phyloP scores from a whole-genome alignment of 2,797 vertebrate genomes.

The Leptodactylus fallax region DNA sequence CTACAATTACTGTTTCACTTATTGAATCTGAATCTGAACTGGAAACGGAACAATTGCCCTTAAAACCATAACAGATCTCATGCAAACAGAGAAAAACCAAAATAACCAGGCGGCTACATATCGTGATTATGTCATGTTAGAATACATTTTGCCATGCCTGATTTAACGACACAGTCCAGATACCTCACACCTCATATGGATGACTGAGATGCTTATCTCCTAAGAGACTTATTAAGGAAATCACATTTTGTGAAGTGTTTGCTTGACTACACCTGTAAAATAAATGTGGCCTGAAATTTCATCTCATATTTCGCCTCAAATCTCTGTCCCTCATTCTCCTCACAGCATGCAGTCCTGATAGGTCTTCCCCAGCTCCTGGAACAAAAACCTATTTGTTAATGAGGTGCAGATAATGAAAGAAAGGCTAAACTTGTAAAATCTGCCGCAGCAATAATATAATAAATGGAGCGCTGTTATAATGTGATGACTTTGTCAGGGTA shows the following conservation, averaged over 20 bases:
- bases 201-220: conserved; percentile 30
- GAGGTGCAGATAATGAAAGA: conserved; percentile 28
- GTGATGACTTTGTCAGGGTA: neutral
- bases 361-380: neutral
- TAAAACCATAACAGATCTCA: neutral
- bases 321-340: conserved; percentile 47
- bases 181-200: conserved; percentile 33
- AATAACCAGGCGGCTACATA: neutral
- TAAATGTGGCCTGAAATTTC: conserved; percentile 55
- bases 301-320: conserved; percentile 32
- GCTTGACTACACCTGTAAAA: conserved; percentile 61
- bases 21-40: neutral
- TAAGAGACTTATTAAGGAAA: conserved; percentile 56
- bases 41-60: neutral
- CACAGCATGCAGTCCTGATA: conserved; percentile 42
- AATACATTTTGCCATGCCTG: neutral
- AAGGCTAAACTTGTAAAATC: conserved; percentile 7
- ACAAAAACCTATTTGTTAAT: conserved; percentile 30
- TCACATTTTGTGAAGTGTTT: conserved; percentile 56
- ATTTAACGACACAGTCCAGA: neutral
- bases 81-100: neutral
- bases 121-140: neutral
- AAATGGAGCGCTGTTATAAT: neutral
- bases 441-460: neutral
- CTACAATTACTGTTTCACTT: neutral